Conservation (phyloP, 2,888 invertebrate species). For the Tuberolachnus salignus region DNA sequence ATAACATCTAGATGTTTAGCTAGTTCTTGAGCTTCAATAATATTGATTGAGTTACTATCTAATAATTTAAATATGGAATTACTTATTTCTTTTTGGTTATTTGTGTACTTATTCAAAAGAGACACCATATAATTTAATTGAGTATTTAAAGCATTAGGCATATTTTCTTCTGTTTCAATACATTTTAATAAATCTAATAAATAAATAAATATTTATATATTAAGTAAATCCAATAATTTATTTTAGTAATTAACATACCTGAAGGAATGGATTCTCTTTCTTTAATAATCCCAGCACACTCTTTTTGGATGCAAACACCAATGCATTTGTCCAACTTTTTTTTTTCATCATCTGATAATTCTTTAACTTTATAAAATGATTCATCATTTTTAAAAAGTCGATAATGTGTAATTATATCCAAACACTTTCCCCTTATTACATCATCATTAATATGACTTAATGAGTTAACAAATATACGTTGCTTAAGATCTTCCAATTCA, state of each 20-base stretch:
- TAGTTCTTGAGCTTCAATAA: constrained; percentile 20
- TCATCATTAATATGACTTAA: constrained; percentile 21
- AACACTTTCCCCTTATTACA: constrained; percentile 14
- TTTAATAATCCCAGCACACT: constrained; percentile 2
- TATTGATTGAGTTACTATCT: constrained; percentile 26
- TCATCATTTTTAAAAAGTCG: constrained; percentile 43
- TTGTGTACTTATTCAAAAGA: constrained; percentile 28
- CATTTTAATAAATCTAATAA: constrained; percentile 29
- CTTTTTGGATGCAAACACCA: constrained; percentile 14
- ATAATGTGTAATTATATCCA: constrained; percentile 20
- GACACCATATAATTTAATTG: constrained; percentile 32
- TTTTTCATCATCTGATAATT: constrained; percentile 32
- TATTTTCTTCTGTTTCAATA: background rate
- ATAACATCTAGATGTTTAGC: constrained; percentile 10
- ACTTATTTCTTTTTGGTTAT: constrained; percentile 20
- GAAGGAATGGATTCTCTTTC: constrained; percentile 34
- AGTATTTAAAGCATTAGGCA: background rate
- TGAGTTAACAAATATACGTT: constrained; percentile 34
- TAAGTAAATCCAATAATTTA: background rate
- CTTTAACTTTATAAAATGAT: background rate
- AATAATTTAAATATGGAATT: constrained; percentile 11
- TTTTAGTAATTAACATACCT: background rate
- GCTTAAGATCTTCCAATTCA: constrained; percentile 35
- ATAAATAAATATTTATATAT: constrained; percentile 4
- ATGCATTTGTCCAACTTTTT: constrained; percentile 23